Base-by-base conservation (phyloP, 53 echinoderm and acorn worm genomes). In the Crossaster papposus region DNA sequence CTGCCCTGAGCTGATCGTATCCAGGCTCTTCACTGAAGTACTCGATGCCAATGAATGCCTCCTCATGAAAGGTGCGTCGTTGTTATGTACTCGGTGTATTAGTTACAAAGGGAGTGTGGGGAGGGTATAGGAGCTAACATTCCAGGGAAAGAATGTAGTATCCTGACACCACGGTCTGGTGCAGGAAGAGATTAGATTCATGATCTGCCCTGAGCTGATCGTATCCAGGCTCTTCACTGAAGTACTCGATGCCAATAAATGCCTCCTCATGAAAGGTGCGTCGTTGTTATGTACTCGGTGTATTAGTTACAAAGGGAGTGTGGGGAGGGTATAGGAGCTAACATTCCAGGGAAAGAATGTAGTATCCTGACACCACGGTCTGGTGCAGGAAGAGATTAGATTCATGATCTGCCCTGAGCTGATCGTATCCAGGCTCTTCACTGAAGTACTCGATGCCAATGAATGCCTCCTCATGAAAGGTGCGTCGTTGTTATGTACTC, bases 401-500 rank as follows among this genome's bases (percentile, higher is more conserved):
- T 97, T 97, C 89, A 82, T 97, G 91, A 96, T 97, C 50, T 96
- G 96, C 38, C 98, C 98, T 1, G 98, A 97, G 74, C 92, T 97
- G 65, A 91, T 97, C 30, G 86, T 96, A 2, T 95, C 98, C 2
- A 79, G 98, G 14, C 88, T 98, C 10, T 92, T 98, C 71, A 94
- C 98, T 29, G 98, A 98, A 77, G 92, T 92, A 5, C 89, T 98
- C 31, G 96, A 92, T 81, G 90, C 92, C 62, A 93, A 98, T 72
- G 98, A 98, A 64, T 98, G 98, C 51, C 65, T 98, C 55, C 23
- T 98, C 51, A 65, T 90, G 65, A 90, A 83, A 90, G 91, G 90
- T 90, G 22, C 24, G 89, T n/a, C 44, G n/a, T n/a, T n/a, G n/a
- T n/a, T n/a, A 44, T 44, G 44, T 38, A 38, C 38, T 38, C 38